Conservation (phyloP, 2,888 invertebrate genomes). For the Ennomos erosarius region DNA sequence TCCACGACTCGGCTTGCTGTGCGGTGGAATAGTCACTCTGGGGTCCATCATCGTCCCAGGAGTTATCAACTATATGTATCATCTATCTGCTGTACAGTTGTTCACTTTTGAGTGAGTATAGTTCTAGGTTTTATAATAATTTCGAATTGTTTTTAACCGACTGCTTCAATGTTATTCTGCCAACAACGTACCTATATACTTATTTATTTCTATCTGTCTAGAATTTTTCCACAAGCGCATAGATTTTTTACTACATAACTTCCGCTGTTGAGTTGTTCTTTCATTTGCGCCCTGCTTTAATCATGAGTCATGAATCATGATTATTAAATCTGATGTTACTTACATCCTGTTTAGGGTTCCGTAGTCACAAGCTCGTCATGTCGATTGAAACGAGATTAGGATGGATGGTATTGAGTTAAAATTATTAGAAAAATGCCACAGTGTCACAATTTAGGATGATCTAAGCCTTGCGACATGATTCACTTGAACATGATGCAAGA, state of each 20-base stretch:
- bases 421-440: too few relatives aligned
- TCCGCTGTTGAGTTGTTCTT: slow-evolving; percentile 26
- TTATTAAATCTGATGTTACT: slow-evolving; percentile 4
- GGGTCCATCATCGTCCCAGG: slow-evolving; percentile 81
- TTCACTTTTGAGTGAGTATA: slow-evolving; percentile 85
- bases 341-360: slow-evolving; percentile 1
- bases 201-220: too few relatives aligned
- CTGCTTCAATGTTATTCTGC: too few relatives aligned
- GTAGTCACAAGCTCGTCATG: too few relatives aligned
- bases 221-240: slow-evolving; percentile 31
- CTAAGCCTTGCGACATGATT: too few relatives aligned
- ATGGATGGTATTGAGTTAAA: too few relatives aligned
- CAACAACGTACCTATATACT: too few relatives aligned
- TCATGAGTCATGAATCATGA: slow-evolving; percentile 16
- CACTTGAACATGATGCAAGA: background rate
- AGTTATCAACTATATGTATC: slow-evolving; percentile 76
- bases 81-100: slow-evolving; percentile 80
- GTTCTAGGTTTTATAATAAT: background rate
- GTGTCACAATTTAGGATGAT: too few relatives aligned
- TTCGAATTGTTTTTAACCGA: background rate
- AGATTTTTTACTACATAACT: slow-evolving; percentile 35
- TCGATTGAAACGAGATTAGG: too few relatives aligned
- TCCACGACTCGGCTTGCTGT: slow-evolving; percentile 66
- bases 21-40: slow-evolving; percentile 61
- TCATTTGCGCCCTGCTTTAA: slow-evolving; percentile 19